These are phyloP conservation scores for Leptopilina boulardi DNA, from an alignment of 1,140 invertebrate species.

Conservation along the genomic window DNA sequence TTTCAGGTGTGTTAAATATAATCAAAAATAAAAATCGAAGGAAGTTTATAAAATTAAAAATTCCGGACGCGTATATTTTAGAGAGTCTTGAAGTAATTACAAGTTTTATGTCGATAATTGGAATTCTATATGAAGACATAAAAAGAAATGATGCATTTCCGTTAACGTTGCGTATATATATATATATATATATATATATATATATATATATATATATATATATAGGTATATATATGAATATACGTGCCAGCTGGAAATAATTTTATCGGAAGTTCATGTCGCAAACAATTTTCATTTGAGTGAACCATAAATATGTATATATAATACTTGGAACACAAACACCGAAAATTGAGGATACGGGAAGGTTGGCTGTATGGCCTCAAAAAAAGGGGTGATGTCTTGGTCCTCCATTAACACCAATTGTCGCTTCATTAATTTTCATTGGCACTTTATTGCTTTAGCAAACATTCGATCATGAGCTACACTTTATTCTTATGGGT, in stretches of 20 bases:
- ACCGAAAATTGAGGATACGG: conserved; percentile 55
- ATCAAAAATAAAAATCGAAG: too few species aligned
- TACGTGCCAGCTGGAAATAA: neutral
- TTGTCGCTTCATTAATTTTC: conserved; percentile 63
- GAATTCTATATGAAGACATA: neutral
- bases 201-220: too few species aligned
- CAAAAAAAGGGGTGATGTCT: conserved; percentile 46
- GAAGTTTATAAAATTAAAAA: too few species aligned
- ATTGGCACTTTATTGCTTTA: conserved; percentile 49
- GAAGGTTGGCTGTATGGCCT: conserved; percentile 39
- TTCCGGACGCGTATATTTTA: neutral
- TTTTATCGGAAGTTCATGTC: conserved; percentile 1
- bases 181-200: too few species aligned
- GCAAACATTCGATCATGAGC: conserved; percentile 20
- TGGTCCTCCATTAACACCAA: conserved; percentile 56
- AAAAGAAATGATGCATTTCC: conserved; percentile 17
- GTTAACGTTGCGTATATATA: neutral
- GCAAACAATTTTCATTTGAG: conserved; percentile 15
- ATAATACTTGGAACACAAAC: conserved; percentile 22
- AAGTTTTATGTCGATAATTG: conserved; percentile 2
- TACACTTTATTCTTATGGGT: neutral
- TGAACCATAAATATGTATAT: conserved; percentile 39
- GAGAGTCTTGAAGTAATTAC: neutral
- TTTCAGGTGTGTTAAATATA: too few species aligned
- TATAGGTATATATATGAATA: too few species aligned